Evolutionary conservation across 1,140 invertebrate species (phyloP).

Genomic region (Drosophila watanabei): DNA sequence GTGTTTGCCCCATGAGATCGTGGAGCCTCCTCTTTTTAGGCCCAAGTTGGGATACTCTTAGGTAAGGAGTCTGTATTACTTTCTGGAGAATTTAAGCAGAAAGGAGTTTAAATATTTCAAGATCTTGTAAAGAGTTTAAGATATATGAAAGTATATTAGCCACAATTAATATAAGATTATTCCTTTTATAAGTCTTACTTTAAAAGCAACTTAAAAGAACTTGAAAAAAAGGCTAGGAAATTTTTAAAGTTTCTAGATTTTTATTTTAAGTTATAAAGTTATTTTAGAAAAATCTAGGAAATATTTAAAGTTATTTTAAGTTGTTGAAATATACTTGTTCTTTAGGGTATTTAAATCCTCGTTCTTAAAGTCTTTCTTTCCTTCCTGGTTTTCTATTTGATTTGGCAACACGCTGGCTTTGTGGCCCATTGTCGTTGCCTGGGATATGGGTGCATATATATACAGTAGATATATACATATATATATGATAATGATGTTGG

Average conservation of each 20-base stretch:
- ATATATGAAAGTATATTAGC: too few relatives aligned
- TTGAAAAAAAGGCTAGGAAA: too few relatives aligned
- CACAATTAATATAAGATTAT: too few relatives aligned
- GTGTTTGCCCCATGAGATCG: slow-evolving; percentile 70
- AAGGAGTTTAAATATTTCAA: neutral
- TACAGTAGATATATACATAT: slow-evolving; percentile 19
- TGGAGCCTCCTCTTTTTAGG: slow-evolving; percentile 33
- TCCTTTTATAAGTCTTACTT: too few relatives aligned
- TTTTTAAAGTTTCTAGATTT: too few relatives aligned
- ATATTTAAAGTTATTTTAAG: too few relatives aligned
- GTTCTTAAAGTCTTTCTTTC: neutral
- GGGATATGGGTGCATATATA: slow-evolving; percentile 24
- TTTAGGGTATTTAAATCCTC: neutral
- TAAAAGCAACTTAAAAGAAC: too few relatives aligned
- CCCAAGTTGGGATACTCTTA: neutral
- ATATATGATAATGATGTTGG: slow-evolving; percentile 81
- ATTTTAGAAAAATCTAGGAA: too few relatives aligned
- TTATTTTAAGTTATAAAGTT: too few relatives aligned
- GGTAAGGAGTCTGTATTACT: neutral
- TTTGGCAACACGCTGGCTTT: slow-evolving; percentile 67
- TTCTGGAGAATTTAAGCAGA: too few relatives aligned
- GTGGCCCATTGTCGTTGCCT: slow-evolving; percentile 52
- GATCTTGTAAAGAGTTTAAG: neutral
- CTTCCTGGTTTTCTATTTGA: slow-evolving; percentile 75
- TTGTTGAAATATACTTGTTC: too few relatives aligned